Evolutionary conservation across 2,888 invertebrate species (phyloP), one percentile per base, ranked within the genome.

Genomic region (Andrena trimmerana): DNA sequence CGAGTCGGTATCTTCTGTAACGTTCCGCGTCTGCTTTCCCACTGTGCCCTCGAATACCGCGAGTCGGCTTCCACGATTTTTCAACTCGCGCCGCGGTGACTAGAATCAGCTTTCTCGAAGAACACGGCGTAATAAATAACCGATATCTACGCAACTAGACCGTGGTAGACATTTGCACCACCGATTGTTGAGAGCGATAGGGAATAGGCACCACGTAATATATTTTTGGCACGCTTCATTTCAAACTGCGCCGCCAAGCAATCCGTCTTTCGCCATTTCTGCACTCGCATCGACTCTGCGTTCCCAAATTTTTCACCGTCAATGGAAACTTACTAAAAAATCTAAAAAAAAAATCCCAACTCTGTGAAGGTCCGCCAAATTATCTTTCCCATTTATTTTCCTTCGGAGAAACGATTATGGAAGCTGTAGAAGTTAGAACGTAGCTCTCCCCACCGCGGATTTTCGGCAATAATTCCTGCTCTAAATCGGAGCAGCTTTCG

Each of bases 211-310:
- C 6, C 42, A 65, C 16, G 70, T 59, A 71, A 72, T 73, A 78
- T 74, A 86, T 72, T 86, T 83, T 81, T 83, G 83, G 86, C 86
- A 78, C 80, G 67, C 48, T 52, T 76, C 67, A 36, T 24, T 33
- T 31, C 74, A 52, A 60, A 69, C 65, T 13, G 13, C 2, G 57
- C 27, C 29, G 27, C 20, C 27, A 13, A 16, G 42, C 77, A 65
- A 85, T 84, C 84, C 81, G 70, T 84, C 75, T 76, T 48, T 27
- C 24, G n/a, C 42, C n/a, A 13, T 24, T 8, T 67, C 63, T 60
- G 36, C 72, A 72, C 69, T 60, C 59, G 29, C 57, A 31, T 24
- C 73, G 4, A 27, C 36, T 20, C 67, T 29, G 10, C 48, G 29
- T 42, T 42, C n/a, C 16, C 5, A 16, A 13, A 42, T 42, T 42